Conservation (phyloP, 2,113 vertebrate species). For the Onychostoma macrolepis region DNA sequence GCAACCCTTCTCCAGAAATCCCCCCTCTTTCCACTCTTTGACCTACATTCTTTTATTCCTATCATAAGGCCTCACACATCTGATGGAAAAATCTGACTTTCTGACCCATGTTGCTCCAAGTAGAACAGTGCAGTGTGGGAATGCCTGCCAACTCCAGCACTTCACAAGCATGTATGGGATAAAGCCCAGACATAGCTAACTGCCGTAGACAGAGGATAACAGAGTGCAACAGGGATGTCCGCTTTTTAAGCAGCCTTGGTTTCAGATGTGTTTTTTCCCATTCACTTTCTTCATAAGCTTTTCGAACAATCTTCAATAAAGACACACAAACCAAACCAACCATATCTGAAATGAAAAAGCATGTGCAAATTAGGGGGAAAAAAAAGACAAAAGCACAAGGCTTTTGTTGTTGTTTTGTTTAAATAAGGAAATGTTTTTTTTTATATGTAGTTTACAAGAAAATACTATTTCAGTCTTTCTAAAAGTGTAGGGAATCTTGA, state of each 20-base stretch:
- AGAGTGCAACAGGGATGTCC: background rate
- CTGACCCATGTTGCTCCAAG: constrained; percentile 29
- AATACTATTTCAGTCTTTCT: background rate
- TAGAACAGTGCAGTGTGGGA: constrained; percentile 47
- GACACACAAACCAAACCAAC: background rate
- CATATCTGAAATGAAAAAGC: background rate
- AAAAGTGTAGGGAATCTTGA: background rate
- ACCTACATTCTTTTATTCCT: background rate
- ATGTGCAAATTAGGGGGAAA: background rate
- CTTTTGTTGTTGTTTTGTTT: too few relatives aligned
- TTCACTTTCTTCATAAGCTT: background rate
- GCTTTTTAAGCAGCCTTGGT: background rate
- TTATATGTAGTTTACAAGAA: too few relatives aligned
- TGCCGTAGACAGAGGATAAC: background rate
- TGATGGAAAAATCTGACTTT: constrained; percentile 55
- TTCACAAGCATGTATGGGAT: constrained; percentile 45
- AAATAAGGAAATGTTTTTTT: background rate
- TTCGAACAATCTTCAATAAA: background rate
- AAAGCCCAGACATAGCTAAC: constrained; percentile 23
- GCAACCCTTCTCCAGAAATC: background rate
- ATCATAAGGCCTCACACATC: constrained; percentile 29
- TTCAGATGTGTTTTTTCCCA: background rate
- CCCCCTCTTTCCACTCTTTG: background rate
- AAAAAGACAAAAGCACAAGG: background rate
- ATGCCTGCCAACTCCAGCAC: constrained; percentile 29